Evolutionary conservation across 2,113 vertebrate species (phyloP).

Genomic region (Aphyosemion australe): DNA sequence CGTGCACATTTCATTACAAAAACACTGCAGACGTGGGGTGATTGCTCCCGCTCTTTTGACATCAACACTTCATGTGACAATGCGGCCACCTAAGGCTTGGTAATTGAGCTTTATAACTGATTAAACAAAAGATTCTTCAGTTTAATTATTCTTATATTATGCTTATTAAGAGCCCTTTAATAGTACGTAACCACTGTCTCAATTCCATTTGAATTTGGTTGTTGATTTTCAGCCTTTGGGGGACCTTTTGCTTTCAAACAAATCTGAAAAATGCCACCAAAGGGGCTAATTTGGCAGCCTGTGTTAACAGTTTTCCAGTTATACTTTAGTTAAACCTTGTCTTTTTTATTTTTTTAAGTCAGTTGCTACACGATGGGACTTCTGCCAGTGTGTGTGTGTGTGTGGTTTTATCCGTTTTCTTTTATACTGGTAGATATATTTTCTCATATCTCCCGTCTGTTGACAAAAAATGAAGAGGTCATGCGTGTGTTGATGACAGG

Average conservation of each 20-base stretch:
- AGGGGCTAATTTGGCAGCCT: slow-evolving; percentile 60
- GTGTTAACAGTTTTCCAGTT: slow-evolving; percentile 35
- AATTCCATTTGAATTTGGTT: slow-evolving; percentile 30
- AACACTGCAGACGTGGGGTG: slow-evolving; percentile 62
- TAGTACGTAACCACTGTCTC: slow-evolving; percentile 50
- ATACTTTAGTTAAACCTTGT: slow-evolving; percentile 23
- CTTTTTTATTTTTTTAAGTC: slow-evolving; percentile 30
- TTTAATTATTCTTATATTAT: not conserved
- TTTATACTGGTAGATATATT: slow-evolving; percentile 33
- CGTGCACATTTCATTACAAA: slow-evolving; percentile 69
- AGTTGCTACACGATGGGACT: slow-evolving; percentile 25
- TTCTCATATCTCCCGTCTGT: slow-evolving; percentile 34
- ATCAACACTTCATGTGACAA: slow-evolving; percentile 62
- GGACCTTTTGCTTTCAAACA: slow-evolving; percentile 30
- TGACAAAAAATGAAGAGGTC: slow-evolving; percentile 42
- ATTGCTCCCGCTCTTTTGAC: slow-evolving; percentile 60
- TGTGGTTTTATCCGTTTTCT: slow-evolving; percentile 15
- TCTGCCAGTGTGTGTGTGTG: not conserved
- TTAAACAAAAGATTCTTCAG: slow-evolving; percentile 72
- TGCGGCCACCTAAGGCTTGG: slow-evolving; percentile 61
- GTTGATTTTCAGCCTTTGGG: slow-evolving; percentile 27
- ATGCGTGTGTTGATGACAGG: slow-evolving; percentile 60
- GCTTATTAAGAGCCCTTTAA: slow-evolving; percentile 39
- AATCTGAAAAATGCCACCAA: slow-evolving; percentile 54
- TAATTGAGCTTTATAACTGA: slow-evolving; percentile 78